phyloP scores from a whole-genome alignment of 2,797 vertebrate species.

The Pseudochromis fuscus region DNA sequence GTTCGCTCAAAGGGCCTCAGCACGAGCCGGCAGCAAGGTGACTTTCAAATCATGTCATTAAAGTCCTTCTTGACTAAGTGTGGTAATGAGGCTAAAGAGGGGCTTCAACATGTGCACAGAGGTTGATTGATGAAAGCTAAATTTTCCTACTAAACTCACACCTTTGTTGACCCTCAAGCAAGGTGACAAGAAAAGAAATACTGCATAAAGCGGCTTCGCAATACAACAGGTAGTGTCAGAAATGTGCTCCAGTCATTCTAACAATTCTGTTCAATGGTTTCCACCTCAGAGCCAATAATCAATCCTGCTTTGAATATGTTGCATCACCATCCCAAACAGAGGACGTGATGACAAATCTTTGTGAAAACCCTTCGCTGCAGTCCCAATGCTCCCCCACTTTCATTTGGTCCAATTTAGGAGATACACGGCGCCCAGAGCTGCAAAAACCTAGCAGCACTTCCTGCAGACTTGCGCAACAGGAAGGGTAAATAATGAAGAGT shows the following conservation, averaged over 20 bases:
- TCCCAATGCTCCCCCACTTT: slow-evolving; percentile 55
- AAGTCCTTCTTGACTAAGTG: slow-evolving; percentile 42
- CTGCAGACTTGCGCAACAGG: slow-evolving; percentile 66
- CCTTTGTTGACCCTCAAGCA: slow-evolving; percentile 48
- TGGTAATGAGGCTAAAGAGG: slow-evolving; percentile 61
- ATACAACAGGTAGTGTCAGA: slow-evolving; percentile 13
- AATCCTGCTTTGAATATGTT: slow-evolving; percentile 48
- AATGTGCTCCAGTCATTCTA: background rate
- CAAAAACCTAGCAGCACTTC: slow-evolving; percentile 56
- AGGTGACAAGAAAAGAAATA: slow-evolving; percentile 37
- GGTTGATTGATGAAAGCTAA: slow-evolving; percentile 58
- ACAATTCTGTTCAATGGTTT: too few relatives aligned
- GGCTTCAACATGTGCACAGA: slow-evolving; percentile 30
- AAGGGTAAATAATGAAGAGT: slow-evolving; percentile 75
- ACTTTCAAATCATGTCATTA: slow-evolving; percentile 65
- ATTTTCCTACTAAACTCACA: slow-evolving; percentile 30
- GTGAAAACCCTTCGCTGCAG: slow-evolving; percentile 30
- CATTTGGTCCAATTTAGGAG: slow-evolving; percentile 69
- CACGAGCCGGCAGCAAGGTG: slow-evolving; percentile 55
- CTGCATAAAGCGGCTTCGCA: slow-evolving; percentile 8
- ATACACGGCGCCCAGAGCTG: slow-evolving; percentile 45
- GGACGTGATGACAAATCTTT: slow-evolving; percentile 61
- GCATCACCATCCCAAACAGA: slow-evolving; percentile 48
- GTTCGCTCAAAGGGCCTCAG: slow-evolving; percentile 32
- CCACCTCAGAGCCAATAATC: slow-evolving; percentile 62